A percentile compares a stretch with the other conserved stretches of the same genome.
Conservation (phyloP, 2,888 invertebrate species). For the Mactromeris polynyma region DNA sequence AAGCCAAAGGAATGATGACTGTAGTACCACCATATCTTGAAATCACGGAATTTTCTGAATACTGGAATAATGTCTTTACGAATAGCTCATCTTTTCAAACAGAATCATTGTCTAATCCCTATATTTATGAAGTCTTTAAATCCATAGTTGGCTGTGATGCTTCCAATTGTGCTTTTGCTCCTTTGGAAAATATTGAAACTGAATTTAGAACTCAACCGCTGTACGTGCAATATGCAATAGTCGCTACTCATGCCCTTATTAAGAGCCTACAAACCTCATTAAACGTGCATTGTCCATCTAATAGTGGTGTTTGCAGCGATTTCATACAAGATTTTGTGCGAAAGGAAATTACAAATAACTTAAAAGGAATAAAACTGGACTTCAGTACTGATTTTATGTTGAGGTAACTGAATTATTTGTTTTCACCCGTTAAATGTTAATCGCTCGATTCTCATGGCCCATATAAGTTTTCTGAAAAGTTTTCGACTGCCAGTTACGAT, state of each 20-base stretch:
- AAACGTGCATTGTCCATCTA: background rate
- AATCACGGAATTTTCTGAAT: conserved; percentile 44
- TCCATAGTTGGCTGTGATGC: background rate
- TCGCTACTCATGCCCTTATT: background rate
- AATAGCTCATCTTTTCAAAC: conserved; percentile 29
- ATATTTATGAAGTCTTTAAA: conserved; percentile 27
- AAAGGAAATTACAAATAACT: background rate
- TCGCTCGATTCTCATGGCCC: no score
- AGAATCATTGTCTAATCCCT: conserved; percentile 46
- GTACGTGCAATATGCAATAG: background rate
- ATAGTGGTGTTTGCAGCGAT: background rate
- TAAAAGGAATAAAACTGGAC: background rate
- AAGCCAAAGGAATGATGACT: conserved; percentile 43
- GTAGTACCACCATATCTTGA: conserved; percentile 42
- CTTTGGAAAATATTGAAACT: background rate
- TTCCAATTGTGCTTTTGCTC: background rate
- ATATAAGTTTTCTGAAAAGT: no score
- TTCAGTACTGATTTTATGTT: background rate
- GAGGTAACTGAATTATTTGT: background rate
- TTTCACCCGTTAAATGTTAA: no score
- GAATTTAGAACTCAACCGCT: background rate
- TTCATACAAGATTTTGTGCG: background rate
- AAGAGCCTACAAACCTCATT: background rate
- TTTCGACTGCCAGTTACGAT: no score
- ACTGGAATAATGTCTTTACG: conserved; percentile 57